These are phyloP conservation scores for Tragelaphus eurycerus DNA, from an alignment of 2,797 vertebrate species.

Conservation along the genomic window DNA sequence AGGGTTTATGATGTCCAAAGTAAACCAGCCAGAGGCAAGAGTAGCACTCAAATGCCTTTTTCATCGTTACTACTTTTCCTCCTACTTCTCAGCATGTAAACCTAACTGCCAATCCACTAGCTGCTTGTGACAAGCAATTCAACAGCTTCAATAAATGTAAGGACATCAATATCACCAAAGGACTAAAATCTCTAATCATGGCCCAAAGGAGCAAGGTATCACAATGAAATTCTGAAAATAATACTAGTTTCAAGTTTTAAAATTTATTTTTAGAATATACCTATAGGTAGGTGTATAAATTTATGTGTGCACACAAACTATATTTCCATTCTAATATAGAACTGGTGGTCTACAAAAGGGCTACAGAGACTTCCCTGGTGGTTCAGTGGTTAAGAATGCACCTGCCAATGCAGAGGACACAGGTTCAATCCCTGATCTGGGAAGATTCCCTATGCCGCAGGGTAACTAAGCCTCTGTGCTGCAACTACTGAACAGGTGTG, in stretches of 20 bases:
- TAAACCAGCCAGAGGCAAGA: constrained; percentile 78
- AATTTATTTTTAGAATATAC: constrained; percentile 29
- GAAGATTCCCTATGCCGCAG: neutral
- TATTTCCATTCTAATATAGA: neutral
- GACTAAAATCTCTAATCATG: constrained; percentile 40
- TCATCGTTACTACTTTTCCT: constrained; percentile 76
- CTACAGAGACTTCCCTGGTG: neutral
- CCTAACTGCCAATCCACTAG: constrained; percentile 62
- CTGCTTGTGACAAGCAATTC: constrained; percentile 67
- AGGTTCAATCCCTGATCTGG: neutral
- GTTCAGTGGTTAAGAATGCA: neutral
- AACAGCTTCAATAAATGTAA: constrained; percentile 52
- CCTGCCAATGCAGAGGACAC: neutral
- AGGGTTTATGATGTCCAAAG: constrained; percentile 72
- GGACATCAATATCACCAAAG: constrained; percentile 21
- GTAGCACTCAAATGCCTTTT: constrained; percentile 75
- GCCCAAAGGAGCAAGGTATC: neutral
- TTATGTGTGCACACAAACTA: neutral
- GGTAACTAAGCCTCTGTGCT: neutral
- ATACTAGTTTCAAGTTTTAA: neutral
- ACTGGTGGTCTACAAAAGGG: neutral
- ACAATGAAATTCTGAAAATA: constrained; percentile 49
- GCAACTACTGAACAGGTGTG: neutral
- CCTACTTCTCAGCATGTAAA: constrained; percentile 70
- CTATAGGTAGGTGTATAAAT: neutral